Percentiles rank a stretch among this genome's conserved stretches.
Conservation (phyloP, 2,888 invertebrate genomes). For the Ormia ochracea region DNA sequence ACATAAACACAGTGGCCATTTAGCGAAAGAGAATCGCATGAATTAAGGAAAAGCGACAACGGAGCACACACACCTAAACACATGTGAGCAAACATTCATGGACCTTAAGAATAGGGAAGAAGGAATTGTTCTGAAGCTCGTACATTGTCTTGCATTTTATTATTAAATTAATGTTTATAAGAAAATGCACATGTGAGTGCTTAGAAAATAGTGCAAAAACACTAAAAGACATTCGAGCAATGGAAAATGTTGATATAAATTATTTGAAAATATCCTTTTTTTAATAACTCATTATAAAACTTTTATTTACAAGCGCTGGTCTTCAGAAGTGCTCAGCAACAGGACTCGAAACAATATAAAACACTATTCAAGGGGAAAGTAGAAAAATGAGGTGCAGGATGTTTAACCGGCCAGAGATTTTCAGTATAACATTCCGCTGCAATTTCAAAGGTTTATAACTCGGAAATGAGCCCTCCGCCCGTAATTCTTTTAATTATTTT, state of each 20-base stretch:
- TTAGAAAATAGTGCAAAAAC: neutral
- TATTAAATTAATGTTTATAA: slow-evolving; percentile 34
- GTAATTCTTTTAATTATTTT: too few relatives aligned
- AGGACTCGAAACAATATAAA: too few relatives aligned
- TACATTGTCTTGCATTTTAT: slow-evolving; percentile 8
- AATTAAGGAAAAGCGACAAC: slow-evolving; percentile 1
- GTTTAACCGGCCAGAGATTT: too few relatives aligned
- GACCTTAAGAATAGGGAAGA: neutral
- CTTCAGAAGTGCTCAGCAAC: too few relatives aligned
- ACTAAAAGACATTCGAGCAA: neutral
- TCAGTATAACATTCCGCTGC: too few relatives aligned
- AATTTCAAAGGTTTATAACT: too few relatives aligned
- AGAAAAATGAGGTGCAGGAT: too few relatives aligned
- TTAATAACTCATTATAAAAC: too few relatives aligned
- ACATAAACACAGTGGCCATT: slow-evolving; percentile 8
- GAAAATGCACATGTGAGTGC: neutral
- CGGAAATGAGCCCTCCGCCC: too few relatives aligned
- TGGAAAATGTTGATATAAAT: neutral
- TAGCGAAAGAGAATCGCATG: neutral
- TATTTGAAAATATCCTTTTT: too few relatives aligned
- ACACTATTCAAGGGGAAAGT: too few relatives aligned
- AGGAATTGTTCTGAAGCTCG: neutral
- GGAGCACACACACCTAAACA: neutral
- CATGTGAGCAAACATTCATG: neutral
- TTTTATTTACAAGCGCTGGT: too few relatives aligned